phyloP scores from a whole-genome alignment of 2,797 vertebrate species.

The Morus bassanus region DNA sequence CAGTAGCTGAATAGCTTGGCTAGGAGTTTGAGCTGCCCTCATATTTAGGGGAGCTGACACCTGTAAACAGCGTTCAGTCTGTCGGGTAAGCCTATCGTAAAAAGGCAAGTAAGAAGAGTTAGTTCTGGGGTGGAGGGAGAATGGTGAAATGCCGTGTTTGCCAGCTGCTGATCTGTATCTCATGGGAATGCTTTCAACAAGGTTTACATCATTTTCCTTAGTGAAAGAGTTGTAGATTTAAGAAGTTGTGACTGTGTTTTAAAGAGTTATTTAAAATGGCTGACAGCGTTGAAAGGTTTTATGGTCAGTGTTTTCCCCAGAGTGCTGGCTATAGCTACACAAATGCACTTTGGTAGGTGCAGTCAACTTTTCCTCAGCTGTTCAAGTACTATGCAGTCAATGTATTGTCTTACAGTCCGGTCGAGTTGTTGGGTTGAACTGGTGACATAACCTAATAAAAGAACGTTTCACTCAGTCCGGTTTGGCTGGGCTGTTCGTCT shows the following conservation, averaged over 20 bases:
- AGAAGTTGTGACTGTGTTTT: neutral
- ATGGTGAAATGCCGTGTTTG: fast-evolving
- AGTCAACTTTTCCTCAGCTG: neutral
- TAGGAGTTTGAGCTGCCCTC: neutral
- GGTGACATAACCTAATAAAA: conserved; percentile 3
- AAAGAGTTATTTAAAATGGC: neutral
- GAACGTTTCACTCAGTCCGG: neutral
- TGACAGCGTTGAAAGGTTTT: neutral
- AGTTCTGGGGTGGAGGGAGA: neutral
- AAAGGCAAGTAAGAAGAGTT: fast-evolving
- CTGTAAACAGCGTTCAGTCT: neutral
- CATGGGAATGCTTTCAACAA: fast-evolving
- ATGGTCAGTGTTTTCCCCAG: neutral
- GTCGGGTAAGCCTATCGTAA: fast-evolving
- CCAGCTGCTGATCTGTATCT: neutral
- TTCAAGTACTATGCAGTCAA: neutral
- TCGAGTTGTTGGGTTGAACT: neutral
- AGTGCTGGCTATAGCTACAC: neutral
- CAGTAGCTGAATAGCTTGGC: fast-evolving
- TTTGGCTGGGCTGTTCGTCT: neutral
- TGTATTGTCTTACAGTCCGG: neutral
- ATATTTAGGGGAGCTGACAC: neutral
- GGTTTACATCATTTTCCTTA: neutral
- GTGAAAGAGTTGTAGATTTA: neutral
- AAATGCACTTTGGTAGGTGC: neutral